Conservation (phyloP, 2,888 invertebrate species). For the Cordylochernes scorpioides region DNA sequence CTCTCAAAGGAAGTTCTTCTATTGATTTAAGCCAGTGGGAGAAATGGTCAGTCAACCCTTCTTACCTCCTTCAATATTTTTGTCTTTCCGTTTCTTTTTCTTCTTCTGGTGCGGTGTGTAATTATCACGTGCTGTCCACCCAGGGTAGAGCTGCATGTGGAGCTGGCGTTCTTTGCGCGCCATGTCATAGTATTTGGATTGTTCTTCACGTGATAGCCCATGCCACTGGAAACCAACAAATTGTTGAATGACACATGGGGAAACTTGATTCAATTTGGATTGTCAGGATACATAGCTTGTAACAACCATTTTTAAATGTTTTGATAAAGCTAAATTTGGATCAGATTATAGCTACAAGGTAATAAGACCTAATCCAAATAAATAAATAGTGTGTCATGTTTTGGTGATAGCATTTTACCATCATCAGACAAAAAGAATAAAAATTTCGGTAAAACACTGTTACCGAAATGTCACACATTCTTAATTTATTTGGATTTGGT, state of each 20-base stretch:
- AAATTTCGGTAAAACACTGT: too few relatives aligned
- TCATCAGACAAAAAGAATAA: too few relatives aligned
- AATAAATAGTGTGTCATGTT: too few relatives aligned
- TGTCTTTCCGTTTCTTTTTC: conserved; percentile 98
- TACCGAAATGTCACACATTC: too few relatives aligned
- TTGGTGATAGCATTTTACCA: too few relatives aligned
- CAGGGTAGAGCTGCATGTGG: conserved; percentile 97
- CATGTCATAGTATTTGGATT: conserved; percentile 99
- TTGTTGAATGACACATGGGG: background rate
- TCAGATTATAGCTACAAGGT: background rate
- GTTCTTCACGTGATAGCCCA: conserved; percentile 94
- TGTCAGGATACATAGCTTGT: background rate
- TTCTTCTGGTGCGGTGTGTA: conserved; percentile 99
- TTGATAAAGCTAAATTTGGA: background rate
- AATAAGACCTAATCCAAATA: too few relatives aligned
- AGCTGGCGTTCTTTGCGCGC: conserved; percentile 96
- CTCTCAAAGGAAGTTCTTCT: too few relatives aligned
- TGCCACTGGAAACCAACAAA: conserved; percentile 50
- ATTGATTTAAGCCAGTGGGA: too few relatives aligned
- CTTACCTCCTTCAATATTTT: conserved; percentile 18
- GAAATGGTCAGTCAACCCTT: too few relatives aligned
- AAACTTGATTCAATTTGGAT: background rate
- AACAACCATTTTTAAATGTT: background rate
- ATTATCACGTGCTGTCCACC: conserved; percentile 99
- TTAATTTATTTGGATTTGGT: too few relatives aligned